Evolutionary conservation across 2,797 vertebrate species (phyloP), one percentile per base, ranked within the genome.

Genomic region (Alectoris magna): DNA sequence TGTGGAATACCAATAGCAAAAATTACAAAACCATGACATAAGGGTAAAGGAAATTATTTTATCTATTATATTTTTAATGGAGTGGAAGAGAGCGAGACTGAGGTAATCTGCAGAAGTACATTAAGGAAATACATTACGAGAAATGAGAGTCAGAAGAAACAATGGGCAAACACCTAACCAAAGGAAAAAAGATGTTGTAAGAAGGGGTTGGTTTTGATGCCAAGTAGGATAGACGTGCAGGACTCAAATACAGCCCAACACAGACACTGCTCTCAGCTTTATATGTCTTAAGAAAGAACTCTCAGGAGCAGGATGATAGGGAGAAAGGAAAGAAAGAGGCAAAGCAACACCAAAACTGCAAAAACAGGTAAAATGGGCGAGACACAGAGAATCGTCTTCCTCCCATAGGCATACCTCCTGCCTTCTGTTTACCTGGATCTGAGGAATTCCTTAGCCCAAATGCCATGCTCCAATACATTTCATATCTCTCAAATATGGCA

Each of bases 331-430:
- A 34, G 8, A 17, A 43, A 18, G n/a, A 59, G 24, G 24, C 31
- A 26, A 46, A 76, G 24, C 0, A 3, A 39, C 11, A 49, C 2
- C 9, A 55, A 62, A 22, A 53, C 4, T 9, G 1, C 38, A 44
- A 88, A 89, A 75, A 74, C 15, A 5, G 48, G 31, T 34, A 31
- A 67, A 11, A 49, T 49, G 48, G 6, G 4, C 38, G 29, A 34
- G 22, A 9, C 12, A 27, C 44, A 63, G 19, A 58, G 19, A 34
- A 5, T 64, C 34, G 23, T 81, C 11, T 7, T 9, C 1, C 8
- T 36, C 14, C 12, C 31, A 39, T 18, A 34, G 17, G 8, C n/a
- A 10, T 19, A 60, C 3, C 11, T 63, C 7, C 49, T 79, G 19
- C 19, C 3, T 18, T 88, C 22, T 41, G 6, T n/a, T n/a, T 10